Evolutionary conservation across 2,888 invertebrate genomes (phyloP).

Genomic region (Bombylius major): DNA sequence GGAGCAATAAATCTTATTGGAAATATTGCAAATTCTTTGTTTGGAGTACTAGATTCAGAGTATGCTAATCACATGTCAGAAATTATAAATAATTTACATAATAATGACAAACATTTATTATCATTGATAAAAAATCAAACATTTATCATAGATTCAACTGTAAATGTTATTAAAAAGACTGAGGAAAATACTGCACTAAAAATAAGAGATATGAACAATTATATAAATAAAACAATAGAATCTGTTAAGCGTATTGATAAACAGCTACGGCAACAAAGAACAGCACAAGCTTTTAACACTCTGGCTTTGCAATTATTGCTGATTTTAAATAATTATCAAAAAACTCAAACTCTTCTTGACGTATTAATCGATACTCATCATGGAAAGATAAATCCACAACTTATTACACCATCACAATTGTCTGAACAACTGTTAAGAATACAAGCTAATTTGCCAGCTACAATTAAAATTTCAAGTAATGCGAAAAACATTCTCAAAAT

Average conservation of each 20-base stretch:
- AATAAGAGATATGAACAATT: neutral
- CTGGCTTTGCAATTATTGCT: neutral
- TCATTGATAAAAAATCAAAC: neutral
- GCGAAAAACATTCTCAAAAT: neutral
- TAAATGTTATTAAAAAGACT: neutral
- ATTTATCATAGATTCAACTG: neutral
- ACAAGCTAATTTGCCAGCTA: neutral
- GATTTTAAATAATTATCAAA: neutral
- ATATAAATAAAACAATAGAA: neutral
- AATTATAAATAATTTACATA: neutral
- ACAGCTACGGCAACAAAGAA: neutral
- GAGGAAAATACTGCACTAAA: neutral
- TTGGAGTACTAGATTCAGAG: constrained; percentile 1
- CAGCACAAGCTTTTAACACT: neutral
- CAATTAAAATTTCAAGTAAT: neutral
- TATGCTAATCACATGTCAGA: neutral
- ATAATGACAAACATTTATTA: neutral
- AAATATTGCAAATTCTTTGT: neutral
- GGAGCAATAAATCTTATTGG: neutral
- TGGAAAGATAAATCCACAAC: neutral
- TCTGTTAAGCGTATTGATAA: neutral
- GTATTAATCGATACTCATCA: neutral
- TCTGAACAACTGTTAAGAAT: neutral
- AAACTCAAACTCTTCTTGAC: neutral
- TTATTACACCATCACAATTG: neutral